These are phyloP conservation scores for Erithacus rubecula DNA, from an alignment of 2,797 vertebrate genomes.

Conservation along the genomic window DNA sequence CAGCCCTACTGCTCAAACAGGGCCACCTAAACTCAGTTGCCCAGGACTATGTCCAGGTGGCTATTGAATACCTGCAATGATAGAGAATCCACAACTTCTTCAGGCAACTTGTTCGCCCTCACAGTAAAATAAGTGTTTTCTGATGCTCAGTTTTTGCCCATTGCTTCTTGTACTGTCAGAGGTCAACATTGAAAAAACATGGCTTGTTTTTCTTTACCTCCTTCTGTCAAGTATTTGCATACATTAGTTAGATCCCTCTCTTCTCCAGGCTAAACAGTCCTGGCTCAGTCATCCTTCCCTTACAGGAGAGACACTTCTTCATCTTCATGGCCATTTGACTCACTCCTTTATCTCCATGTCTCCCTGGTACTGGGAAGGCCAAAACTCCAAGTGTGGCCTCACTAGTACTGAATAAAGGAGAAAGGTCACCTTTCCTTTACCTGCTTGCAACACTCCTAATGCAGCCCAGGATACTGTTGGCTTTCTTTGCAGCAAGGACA, in stretches of 20 bases:
- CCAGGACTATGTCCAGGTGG: neutral
- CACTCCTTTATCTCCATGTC: neutral
- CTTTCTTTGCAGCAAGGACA: neutral
- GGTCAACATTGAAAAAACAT: neutral
- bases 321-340: neutral
- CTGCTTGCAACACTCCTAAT: neutral
- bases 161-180: neutral
- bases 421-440: neutral
- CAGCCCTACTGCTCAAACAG: neutral
- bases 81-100: neutral
- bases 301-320: neutral
- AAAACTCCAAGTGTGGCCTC: neutral
- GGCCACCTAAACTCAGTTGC: neutral
- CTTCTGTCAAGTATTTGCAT: neutral
- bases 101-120: accelerated
- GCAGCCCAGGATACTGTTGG: neutral
- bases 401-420: neutral
- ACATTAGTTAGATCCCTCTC: neutral
- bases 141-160: neutral
- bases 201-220: neutral
- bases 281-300: neutral
- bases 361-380: neutral
- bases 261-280: neutral
- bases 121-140: neutral
- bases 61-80: neutral